phyloP scores from a whole-genome alignment of 2,797 vertebrate species.

The Aeoliscus strigatus region DNA sequence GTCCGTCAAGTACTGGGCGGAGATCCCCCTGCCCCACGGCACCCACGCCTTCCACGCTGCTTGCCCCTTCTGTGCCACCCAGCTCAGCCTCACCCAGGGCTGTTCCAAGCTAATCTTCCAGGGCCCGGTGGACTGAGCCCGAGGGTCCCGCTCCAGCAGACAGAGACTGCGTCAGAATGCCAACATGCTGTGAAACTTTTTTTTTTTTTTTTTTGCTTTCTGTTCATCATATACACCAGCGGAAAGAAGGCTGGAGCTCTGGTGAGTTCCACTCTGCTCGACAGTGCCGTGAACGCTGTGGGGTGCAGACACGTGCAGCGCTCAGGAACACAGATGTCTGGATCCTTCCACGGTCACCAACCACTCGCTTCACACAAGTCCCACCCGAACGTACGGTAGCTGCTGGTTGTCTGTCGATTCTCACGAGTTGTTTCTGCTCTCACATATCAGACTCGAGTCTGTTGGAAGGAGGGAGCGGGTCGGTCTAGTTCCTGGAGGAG shows the following conservation, averaged over 20 bases:
- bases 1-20: slow-evolving; percentile 94
- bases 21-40: slow-evolving; percentile 96
- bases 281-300: slow-evolving; percentile 43
- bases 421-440: no score
- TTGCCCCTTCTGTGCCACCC: slow-evolving; percentile 94
- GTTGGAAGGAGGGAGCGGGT: slow-evolving; percentile 8
- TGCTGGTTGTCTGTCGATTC: slow-evolving; percentile 39
- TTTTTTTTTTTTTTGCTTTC: slow-evolving; percentile 53
- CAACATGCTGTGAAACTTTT: slow-evolving; percentile 69
- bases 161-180: slow-evolving; percentile 27
- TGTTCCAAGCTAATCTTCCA: slow-evolving; percentile 97
- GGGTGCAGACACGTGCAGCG: slow-evolving; percentile 38
- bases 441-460: slow-evolving; percentile 4
- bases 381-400: slow-evolving; percentile 26
- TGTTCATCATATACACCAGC: slow-evolving; percentile 47
- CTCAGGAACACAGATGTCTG: slow-evolving; percentile 38
- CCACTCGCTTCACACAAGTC: slow-evolving; percentile 31
- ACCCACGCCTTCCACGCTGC: slow-evolving; percentile 97
- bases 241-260: slow-evolving; percentile 35
- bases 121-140: slow-evolving; percentile 91
- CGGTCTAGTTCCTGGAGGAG: slow-evolving; percentile 38
- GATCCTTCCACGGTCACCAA: slow-evolving; percentile 39
- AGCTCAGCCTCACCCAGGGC: slow-evolving; percentile 86
- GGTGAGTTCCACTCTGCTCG: slow-evolving; percentile 45
- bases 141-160: slow-evolving; percentile 11